phyloP scores from a whole-genome alignment of 2,797 vertebrate species.

The Oreochromis mossambicus region DNA sequence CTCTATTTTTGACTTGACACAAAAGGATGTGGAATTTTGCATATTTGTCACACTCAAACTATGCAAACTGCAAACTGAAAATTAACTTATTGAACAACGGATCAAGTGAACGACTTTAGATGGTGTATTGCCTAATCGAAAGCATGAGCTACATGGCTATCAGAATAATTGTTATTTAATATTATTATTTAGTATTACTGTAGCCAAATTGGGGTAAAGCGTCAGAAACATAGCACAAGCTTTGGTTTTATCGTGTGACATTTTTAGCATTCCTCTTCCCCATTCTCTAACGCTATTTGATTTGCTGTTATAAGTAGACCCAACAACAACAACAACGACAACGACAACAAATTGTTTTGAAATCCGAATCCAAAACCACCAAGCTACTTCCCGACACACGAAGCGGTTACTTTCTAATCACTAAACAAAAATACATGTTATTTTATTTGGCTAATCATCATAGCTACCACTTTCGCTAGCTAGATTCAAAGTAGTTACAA shows the following conservation, averaged over 20 bases:
- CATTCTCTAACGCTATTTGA: background rate
- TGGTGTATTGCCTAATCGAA: background rate
- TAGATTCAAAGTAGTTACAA: background rate
- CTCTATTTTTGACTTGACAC: background rate
- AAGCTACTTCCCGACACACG: background rate
- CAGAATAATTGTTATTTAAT: background rate
- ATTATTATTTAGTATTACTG: background rate
- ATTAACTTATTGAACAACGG: background rate
- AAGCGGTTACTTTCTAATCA: background rate
- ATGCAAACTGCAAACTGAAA: background rate
- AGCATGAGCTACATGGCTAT: background rate
- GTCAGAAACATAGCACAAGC: background rate
- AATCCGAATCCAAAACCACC: background rate
- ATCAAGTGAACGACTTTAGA: background rate
- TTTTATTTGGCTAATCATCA: background rate
- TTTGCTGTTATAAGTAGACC: background rate
- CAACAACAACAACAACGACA: background rate
- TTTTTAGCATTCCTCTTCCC: background rate
- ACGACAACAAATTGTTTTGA: background rate
- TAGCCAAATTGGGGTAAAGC: background rate
- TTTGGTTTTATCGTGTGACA: slow-evolving; percentile 32
- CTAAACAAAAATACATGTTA: background rate
- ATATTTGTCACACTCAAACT: background rate
- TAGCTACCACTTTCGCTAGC: slow-evolving; percentile 20
- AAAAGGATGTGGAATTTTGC: background rate